These are phyloP conservation scores for Schizopygopsis pylzovi DNA, from an alignment of 2,797 vertebrate genomes.

Conservation along the genomic window DNA sequence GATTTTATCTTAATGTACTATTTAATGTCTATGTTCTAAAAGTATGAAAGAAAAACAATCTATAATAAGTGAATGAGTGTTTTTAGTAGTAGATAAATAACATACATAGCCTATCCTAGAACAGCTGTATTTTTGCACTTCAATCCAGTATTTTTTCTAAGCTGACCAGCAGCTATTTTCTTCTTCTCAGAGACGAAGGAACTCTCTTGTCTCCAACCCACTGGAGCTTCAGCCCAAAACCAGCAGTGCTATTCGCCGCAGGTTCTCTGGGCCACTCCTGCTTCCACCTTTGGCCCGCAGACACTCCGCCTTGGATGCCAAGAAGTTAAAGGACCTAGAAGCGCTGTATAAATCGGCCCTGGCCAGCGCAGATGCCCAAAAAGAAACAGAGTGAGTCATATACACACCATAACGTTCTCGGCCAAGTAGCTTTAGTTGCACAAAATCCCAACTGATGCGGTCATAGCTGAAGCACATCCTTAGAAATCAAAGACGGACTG, in stretches of 20 bases:
- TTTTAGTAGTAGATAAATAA: background rate
- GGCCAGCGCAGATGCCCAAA: slow-evolving; percentile 70
- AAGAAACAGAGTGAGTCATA: slow-evolving; percentile 56
- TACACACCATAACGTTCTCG: slow-evolving; percentile 4
- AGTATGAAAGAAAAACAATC: background rate
- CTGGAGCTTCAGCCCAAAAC: slow-evolving; percentile 51
- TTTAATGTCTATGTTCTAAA: background rate
- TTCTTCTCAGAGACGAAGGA: slow-evolving; percentile 70
- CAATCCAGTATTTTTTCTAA: background rate
- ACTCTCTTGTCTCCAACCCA: slow-evolving; percentile 63
- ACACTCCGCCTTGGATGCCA: slow-evolving; percentile 72
- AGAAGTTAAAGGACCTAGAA: slow-evolving; percentile 71
- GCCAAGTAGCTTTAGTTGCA: background rate
- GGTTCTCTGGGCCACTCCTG: slow-evolving; percentile 81
- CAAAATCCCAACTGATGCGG: background rate
- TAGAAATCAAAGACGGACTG: slow-evolving; percentile 14
- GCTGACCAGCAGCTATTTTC: background rate
- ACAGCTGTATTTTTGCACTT: background rate
- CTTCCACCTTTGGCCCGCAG: slow-evolving; percentile 79
- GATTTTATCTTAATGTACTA: background rate
- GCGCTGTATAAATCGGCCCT: slow-evolving; percentile 74
- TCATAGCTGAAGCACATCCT: background rate
- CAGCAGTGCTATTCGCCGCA: slow-evolving; percentile 73
- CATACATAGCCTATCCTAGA: background rate
- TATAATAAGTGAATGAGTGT: background rate